Base-by-base conservation (phyloP, 2,113 vertebrate species). In the Actenoides hombroni region DNA sequence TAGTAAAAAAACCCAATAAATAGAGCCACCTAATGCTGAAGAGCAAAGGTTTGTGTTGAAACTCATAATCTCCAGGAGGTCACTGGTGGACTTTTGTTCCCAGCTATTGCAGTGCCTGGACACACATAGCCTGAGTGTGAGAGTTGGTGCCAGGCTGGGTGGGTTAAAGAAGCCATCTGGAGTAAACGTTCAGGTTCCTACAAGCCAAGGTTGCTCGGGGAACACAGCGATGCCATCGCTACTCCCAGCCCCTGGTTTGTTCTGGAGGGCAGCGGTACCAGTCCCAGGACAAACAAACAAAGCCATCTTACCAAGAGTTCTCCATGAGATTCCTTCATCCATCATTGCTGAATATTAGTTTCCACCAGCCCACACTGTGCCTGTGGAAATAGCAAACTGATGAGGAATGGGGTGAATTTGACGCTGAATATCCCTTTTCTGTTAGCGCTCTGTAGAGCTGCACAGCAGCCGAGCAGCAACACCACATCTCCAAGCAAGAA, bases 401-500 rank as follows among this genome's bases (percentile, higher is more conserved):
- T 0, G 31, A 61, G 61, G 56, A 24, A 31, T 6, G 25, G n/a
- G n/a, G 70, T 7, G 31, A 31, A 21, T 61, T 3, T 53, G 46
- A 5, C 42, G 4, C 20, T 14, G 6, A 61, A 25, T 23, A 9
- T 42, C 44, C 42, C 6, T 42, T 35, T 64, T 61, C 29, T 48
- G 12, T 31, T 35, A 26, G 26, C 5, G 44, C 15, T 90, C 13
- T 69, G 8, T 16, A n/a, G 29, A 63, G 10, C 51, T 54, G 37
- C 17, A 7, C 6, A 26, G 39, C 42, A 25, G 16, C 85, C 29
- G 8, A 48, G 17, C 40, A 48, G 59, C 54, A 29, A 2, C 46
- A 16, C 13, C 16, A 5, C 33, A 3, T 70, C 63, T 57, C 1
- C 0, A 0, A 69, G 53, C 59, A 40, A 61, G 15, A 17, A 8